Evolutionary conservation across 2,888 invertebrate species (phyloP), one percentile per base, ranked within the genome.

Genomic region (Tetramorium bicarinatum): DNA sequence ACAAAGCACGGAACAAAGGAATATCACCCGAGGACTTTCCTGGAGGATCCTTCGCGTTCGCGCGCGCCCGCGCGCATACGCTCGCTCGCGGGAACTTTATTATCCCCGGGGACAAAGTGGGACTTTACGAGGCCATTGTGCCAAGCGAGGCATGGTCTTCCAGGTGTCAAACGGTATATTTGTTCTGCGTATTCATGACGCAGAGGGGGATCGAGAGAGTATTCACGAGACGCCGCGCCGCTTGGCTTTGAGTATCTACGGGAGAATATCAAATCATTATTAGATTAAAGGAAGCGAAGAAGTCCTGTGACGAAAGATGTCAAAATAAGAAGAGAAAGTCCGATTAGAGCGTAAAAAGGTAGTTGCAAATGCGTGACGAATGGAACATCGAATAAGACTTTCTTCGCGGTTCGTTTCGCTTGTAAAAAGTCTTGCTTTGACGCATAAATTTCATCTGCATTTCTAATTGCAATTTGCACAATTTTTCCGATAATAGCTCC

Each of bases 111-210:
- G 82, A 88, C 87, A 89, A 88, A 89, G 87, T 89, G 87, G 88
- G 82, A 83, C 83, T 87, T 88, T 87, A 84, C 71, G 80, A 77
- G 61, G 61, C 72, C 69, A 87, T 87, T 88, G 87, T 87, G 56
- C 61, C 69, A 8, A 25, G 47, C 21, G n/a, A 47, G 79, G 34
- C 41, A 71, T 38, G 76, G 81, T 85, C 41, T 80, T 80, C 90
- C 90, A 91, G 91, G 91, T 91, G 91, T 91, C 91, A 88, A 91
- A 91, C 87, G 87, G 85, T 86, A 71, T 87, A 76, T 84, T 86
- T 86, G 86, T 86, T 79, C 83, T 77, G 44, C 47, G 64, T 76
- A 61, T 85, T 86, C 83, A 41, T 49, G 61, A n/a, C 29, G 54
- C 11, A 49, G 34, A 25, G 67, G 18, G 13, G 41, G 38, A 34